Base-by-base conservation (phyloP, 2,888 invertebrate species). In the Tipula vernalis region DNA sequence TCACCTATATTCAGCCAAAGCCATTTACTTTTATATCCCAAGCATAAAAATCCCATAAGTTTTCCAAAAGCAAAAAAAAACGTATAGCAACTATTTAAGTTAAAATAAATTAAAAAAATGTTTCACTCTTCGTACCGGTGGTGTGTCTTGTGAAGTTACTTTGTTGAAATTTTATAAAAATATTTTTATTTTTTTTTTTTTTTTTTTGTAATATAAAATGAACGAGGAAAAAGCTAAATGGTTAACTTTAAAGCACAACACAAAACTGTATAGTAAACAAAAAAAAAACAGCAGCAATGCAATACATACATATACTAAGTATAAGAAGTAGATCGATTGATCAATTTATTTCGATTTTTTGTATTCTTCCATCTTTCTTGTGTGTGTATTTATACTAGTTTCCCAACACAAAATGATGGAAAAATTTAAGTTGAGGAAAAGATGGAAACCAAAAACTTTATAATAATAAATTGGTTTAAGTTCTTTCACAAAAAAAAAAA, bases 401-500 rank as follows among this genome's bases (percentile, higher is more conserved):
- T 51, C 15, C 5, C 28, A 71, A 71, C 71, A 71, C 12, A 71
- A 71, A 71, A 71, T 71, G 71, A 71, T 71, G 28, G 28, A 28
- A 71, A 28, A 71, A 71, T 71, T 28, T 71, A 28, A 15, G n/a
- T 28, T 71, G 71, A 28, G 71, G 28, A 18, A 71, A 71, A 71
- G 18, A 71, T 71, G 71, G 28, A 28, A 71, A 71, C 28, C 28
- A 10, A 28, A 71, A 71, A 71, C 1, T 71, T 71, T 71, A 28
- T 71, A 71, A 71, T 71, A 71, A 71, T 71, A 71, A 71, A 71
- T 71, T 71, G 71, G 71, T 71, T 71, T 71, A 71, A 71, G 71
- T 71, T 71, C 28, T 10, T 71, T 71, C n/a, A 28, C 71, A 71
- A 28, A 71, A 71, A 18, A 71, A 71, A 28, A 28, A 51, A 51